Percentiles rank a stretch among this genome's conserved stretches.
phyloP scores from a whole-genome alignment of 2,113 vertebrate species.

The Osmerus mordax region DNA sequence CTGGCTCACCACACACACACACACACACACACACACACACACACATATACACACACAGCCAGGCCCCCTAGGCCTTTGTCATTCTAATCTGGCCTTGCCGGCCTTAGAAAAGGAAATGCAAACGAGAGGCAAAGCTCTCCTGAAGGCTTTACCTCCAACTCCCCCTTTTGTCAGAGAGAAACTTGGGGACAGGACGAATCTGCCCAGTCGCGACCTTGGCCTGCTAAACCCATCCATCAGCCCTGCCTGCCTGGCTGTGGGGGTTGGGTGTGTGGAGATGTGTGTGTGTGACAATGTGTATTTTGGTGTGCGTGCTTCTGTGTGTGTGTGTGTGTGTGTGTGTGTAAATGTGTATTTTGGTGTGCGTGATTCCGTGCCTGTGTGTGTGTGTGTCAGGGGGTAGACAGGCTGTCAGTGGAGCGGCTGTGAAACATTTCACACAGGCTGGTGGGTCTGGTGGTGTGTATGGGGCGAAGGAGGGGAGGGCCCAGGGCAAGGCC shows the following conservation, averaged over 20 bases:
- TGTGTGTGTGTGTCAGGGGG: conserved; percentile 8
- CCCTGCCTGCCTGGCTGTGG: neutral
- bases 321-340: conserved; percentile 11
- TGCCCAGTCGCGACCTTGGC: conserved; percentile 74
- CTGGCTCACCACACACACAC: conserved; percentile 44
- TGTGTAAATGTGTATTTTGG: conserved; percentile 10
- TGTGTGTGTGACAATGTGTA: conserved; percentile 40
- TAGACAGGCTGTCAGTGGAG: conserved; percentile 55
- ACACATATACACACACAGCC: conserved; percentile 53
- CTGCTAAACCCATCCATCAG: conserved; percentile 77
- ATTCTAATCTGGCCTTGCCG: conserved; percentile 69
- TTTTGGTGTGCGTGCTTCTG: conserved; percentile 27
- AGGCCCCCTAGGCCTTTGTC: conserved; percentile 59
- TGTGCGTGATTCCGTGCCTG: conserved; percentile 7
- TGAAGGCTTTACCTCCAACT: conserved; percentile 71
- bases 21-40: conserved; percentile 33
- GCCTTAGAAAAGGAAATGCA: conserved; percentile 71
- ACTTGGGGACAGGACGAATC: conserved; percentile 66
- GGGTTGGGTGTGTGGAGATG: conserved; percentile 15
- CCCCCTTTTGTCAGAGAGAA: conserved; percentile 65
- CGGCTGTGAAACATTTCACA: conserved; percentile 70
- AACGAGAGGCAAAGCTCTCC: conserved; percentile 68
- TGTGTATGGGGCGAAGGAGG: conserved; percentile 30
- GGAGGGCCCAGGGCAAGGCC: neutral
- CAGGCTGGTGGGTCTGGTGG: conserved; percentile 56